These are phyloP conservation scores for Morone saxatilis DNA, from an alignment of 2,113 vertebrate genomes.

Conservation along the genomic window DNA sequence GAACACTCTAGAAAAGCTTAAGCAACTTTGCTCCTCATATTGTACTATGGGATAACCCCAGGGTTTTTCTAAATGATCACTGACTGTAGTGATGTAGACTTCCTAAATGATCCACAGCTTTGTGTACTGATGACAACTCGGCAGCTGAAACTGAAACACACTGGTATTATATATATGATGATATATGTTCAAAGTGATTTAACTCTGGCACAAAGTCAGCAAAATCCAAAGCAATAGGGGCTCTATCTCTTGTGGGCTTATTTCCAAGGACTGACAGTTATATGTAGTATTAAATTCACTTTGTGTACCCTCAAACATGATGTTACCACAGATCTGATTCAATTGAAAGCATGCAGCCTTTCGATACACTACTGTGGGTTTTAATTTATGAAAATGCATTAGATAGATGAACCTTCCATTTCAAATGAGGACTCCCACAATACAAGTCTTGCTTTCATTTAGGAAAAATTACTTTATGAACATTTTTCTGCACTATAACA, in stretches of 20 bases:
- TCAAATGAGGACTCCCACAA: neutral
- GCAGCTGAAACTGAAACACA: conserved; percentile 19
- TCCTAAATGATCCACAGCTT: conserved; percentile 25
- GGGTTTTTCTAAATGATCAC: neutral
- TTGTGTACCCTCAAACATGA: conserved; percentile 29
- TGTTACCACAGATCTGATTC: conserved; percentile 15
- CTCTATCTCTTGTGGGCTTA: conserved; percentile 35
- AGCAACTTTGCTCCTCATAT: conserved; percentile 9
- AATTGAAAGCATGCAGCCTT: neutral
- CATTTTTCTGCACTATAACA: neutral
- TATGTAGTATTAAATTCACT: conserved; percentile 45
- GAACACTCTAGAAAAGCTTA: conserved; percentile 15
- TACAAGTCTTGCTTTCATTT: neutral
- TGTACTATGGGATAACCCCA: neutral
- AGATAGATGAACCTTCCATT: neutral
- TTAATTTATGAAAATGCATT: neutral
- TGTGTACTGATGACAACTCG: conserved; percentile 28
- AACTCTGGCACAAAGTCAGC: conserved; percentile 50
- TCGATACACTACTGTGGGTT: neutral
- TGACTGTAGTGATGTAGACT: conserved; percentile 15
- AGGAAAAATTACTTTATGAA: neutral
- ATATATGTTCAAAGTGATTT: too few relatives aligned
- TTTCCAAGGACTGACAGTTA: conserved; percentile 43
- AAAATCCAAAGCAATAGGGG: conserved; percentile 45
- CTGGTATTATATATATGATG: neutral